Evolutionary conservation across 2,888 invertebrate species (phyloP).

Genomic region (Stomorhina lunata): DNA sequence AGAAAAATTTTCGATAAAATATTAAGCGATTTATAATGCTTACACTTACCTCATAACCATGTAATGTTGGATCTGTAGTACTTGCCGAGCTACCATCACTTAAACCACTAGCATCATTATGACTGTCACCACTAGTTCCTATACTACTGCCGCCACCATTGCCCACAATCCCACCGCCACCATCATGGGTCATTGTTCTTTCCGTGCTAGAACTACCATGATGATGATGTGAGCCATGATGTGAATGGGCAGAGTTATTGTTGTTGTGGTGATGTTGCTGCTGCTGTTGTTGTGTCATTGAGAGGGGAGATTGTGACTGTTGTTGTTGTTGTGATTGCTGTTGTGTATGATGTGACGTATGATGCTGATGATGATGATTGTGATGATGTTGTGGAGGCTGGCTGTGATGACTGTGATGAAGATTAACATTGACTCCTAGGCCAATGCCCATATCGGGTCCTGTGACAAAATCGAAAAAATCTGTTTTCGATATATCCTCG

Average conservation of each 20-base stretch:
- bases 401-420: slow-evolving; percentile 71
- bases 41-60: slow-evolving; percentile 80
- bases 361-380: slow-evolving; percentile 60
- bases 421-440: slow-evolving; percentile 78
- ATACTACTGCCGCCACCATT: slow-evolving; percentile 40
- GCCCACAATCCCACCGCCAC: slow-evolving; percentile 69
- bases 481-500: slow-evolving; percentile 91
- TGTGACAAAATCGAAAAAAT: slow-evolving; percentile 94
- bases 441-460: slow-evolving; percentile 85
- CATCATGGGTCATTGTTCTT: slow-evolving; percentile 71
- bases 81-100: slow-evolving; percentile 67
- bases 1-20: too few relatives aligned
- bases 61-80: slow-evolving; percentile 77
- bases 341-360: slow-evolving; percentile 58
- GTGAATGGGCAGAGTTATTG: slow-evolving; percentile 68
- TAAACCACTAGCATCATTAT: slow-evolving; percentile 64
- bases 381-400: slow-evolving; percentile 72
- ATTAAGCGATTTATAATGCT: too few relatives aligned
- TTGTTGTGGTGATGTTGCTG: slow-evolving; percentile 63
- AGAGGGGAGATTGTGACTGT: slow-evolving; percentile 69
- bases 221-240: slow-evolving; percentile 57
- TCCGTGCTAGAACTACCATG: slow-evolving; percentile 68
- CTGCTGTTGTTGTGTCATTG: slow-evolving; percentile 69
- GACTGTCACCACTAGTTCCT: slow-evolving; percentile 65
- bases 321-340: slow-evolving; percentile 57